Evolutionary conservation across 2,888 invertebrate genomes (phyloP).

Genomic region (Scaptomyza cyrtandrae): DNA sequence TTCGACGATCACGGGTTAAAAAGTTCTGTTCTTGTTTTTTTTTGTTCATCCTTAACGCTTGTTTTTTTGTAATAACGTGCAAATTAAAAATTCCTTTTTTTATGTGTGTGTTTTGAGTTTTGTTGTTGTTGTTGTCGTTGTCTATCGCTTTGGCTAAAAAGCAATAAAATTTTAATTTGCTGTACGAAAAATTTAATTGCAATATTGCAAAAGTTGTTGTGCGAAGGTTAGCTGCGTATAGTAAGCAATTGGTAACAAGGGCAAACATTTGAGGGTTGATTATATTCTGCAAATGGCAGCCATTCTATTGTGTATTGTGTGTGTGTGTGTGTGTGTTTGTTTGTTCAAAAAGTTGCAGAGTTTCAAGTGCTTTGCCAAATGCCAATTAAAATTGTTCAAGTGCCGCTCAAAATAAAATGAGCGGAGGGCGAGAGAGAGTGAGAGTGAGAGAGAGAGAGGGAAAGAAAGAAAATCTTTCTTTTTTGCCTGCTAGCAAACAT

Average conservation of each 20-base stretch:
- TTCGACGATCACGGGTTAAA: not conserved
- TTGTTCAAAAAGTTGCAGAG: constrained; percentile 50
- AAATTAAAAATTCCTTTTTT: constrained; percentile 73
- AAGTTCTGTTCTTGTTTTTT: not conserved
- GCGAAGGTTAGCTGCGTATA: constrained; percentile 19
- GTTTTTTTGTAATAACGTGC: constrained; percentile 63
- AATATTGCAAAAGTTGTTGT: constrained; percentile 32
- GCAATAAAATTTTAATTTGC: constrained; percentile 60
- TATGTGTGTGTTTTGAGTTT: constrained; percentile 2
- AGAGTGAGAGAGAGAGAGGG: no score
- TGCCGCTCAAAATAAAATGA: constrained; percentile 28
- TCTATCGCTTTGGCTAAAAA: constrained; percentile 32
- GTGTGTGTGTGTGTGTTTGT: not conserved
- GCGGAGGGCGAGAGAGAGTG: not conserved
- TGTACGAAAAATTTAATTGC: constrained; percentile 65
- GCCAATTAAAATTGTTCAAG: constrained; percentile 72
- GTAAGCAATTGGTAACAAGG: constrained; percentile 25
- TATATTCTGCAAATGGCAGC: constrained; percentile 21
- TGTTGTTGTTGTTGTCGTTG: not conserved
- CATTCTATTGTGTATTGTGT: constrained; percentile 12
- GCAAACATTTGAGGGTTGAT: not conserved
- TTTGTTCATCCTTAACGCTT: no score
- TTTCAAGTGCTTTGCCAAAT: constrained; percentile 66
- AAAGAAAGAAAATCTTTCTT: not conserved
- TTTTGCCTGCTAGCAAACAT: constrained; percentile 53